Evolutionary conservation across 1,140 invertebrate species (phyloP), one percentile per base, ranked within the genome.

Genomic region (Tribolium castaneum): DNA sequence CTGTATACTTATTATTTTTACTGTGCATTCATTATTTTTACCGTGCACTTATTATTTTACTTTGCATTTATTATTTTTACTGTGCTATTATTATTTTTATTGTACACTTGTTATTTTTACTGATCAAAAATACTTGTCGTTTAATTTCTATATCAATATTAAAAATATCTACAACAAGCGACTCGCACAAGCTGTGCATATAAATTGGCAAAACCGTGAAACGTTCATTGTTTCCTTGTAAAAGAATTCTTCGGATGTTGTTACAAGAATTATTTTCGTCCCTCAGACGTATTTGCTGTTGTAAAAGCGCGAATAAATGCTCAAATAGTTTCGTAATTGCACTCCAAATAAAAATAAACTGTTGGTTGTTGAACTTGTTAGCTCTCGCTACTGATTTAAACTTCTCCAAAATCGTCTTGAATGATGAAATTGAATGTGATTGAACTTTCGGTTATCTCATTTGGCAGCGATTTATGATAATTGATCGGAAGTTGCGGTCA

Each of bases 281-380:
- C 16, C 16, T 19, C 16, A 19, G 16, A 19, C 16, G 16, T 19
- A 19, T 19, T 19, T 19, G 16, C 16, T 19, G 16, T 19, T 19
- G 16, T 19, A 19, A 19, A 19, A n/a, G 39, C 39, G 7, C n/a
- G n/a, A 45, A n/a, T 45, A 45, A 45, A 45, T 45, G 39, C n/a
- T 45, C 39, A 45, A 45, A 45, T 45, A 45, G 39, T 45, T 45
- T 45, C 39, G 39, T 45, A 45, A 45, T 45, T 45, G 39, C 19
- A 22, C 56, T 62, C 22, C 19, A 62, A 62, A 62, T 62, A 62
- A 62, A 19, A 22, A 22, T 22, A 62, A 62, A 62, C 22, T 19
- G 5, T 1, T 16, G 13, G 56, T 62, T 62, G n/a, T 62, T 62
- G 56, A 62, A 62, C 56, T 62, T 59, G 54, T 59, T 19, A 25